These are phyloP conservation scores for Cotesia glomerata DNA, from an alignment of 1,140 invertebrate species.

Conservation along the genomic window DNA sequence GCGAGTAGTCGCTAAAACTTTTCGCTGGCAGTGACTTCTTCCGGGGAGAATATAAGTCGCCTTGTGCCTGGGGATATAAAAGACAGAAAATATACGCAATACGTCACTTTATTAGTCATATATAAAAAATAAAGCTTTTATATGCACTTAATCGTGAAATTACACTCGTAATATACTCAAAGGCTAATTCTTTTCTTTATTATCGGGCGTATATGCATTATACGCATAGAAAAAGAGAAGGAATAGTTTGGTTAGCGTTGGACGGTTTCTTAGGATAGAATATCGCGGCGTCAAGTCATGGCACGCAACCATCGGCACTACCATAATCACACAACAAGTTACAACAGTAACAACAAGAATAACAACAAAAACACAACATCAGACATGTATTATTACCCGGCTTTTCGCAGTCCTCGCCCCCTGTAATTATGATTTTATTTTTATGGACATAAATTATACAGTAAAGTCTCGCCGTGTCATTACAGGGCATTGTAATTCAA, in stretches of 20 bases:
- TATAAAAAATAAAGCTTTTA: no score
- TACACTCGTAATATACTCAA: no score
- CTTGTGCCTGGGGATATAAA: no score
- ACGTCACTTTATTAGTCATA: no score
- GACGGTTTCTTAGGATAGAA: slow-evolving; percentile 1
- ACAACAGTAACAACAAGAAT: no score
- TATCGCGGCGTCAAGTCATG: neutral
- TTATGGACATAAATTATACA: slow-evolving; percentile 63
- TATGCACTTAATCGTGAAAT: no score
- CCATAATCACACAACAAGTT: slow-evolving; percentile 8
- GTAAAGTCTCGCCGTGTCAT: slow-evolving; percentile 57
- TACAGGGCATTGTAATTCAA: slow-evolving; percentile 64
- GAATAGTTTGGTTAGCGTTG: neutral
- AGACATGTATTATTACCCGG: slow-evolving; percentile 56
- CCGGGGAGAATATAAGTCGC: no score
- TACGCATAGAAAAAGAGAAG: neutral
- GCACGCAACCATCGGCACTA: slow-evolving; percentile 23
- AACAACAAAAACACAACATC: slow-evolving; percentile 15
- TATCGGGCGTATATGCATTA: no score
- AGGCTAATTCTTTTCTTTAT: no score
- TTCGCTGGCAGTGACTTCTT: no score
- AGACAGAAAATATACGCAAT: no score
- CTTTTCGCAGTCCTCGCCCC: slow-evolving; percentile 57
- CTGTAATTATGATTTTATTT: slow-evolving; percentile 64
- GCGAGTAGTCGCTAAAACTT: no score